These are phyloP conservation scores for Theocolax elegans DNA, from an alignment of 1,140 invertebrate species.

Conservation along the genomic window DNA sequence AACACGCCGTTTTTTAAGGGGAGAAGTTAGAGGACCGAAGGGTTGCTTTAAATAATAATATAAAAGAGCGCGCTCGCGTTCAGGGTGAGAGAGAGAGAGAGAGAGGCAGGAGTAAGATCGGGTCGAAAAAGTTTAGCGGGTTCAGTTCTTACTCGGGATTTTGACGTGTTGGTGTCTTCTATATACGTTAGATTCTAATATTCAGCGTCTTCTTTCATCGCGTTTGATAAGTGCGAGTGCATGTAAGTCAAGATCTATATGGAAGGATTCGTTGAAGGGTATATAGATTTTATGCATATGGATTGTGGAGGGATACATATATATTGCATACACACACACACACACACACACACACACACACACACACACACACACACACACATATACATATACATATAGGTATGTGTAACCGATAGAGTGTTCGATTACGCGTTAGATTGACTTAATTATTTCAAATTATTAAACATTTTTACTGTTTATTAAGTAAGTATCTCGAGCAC, in stretches of 20 bases:
- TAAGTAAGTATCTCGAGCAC: too few species aligned
- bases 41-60: slow-evolving; percentile 68
- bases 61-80: slow-evolving; percentile 23
- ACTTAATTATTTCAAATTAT: too few species aligned
- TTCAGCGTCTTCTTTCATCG: not conserved
- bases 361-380: too few species aligned
- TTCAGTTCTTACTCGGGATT: slow-evolving; percentile 37
- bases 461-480: too few species aligned
- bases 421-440: too few species aligned
- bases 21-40: slow-evolving; percentile 50
- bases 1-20: slow-evolving; percentile 28
- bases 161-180: slow-evolving; percentile 8
- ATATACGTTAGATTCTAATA: slow-evolving; percentile 1
- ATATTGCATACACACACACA: not conserved
- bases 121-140: slow-evolving; percentile 25
- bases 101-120: slow-evolving; percentile 6
- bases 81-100: slow-evolving; percentile 4
- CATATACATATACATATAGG: too few species aligned
- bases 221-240: too few species aligned
- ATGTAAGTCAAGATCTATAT: too few species aligned
- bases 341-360: not conserved
- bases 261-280: too few species aligned
- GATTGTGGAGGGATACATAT: too few species aligned
- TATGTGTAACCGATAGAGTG: too few species aligned
- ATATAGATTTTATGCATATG: too few species aligned